Conservation (phyloP, 2,113 vertebrate species). For the Corynorhinus townsendii region DNA sequence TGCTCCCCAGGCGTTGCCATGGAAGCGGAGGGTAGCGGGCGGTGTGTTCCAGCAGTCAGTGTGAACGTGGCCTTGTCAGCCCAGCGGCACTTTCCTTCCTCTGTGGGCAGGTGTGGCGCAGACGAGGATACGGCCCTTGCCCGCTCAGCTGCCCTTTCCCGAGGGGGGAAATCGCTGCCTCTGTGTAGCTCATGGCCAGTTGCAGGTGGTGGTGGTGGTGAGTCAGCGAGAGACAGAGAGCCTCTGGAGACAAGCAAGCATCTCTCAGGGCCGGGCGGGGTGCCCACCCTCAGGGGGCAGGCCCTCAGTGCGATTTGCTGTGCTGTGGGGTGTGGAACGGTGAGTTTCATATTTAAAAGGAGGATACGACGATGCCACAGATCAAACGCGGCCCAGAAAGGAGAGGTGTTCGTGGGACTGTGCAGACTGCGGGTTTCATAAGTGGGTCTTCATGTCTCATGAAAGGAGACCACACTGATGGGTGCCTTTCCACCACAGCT, state of each 20-base stretch:
- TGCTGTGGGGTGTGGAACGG: not conserved
- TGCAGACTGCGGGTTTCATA: not conserved
- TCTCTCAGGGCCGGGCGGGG: not conserved
- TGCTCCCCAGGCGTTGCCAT: not conserved
- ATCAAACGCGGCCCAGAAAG: not conserved
- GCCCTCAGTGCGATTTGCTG: not conserved
- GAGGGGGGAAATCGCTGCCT: not conserved
- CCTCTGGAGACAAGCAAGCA: not conserved
- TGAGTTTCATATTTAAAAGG: not conserved
- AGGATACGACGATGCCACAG: not conserved
- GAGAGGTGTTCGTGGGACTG: not conserved
- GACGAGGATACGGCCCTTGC: not conserved
- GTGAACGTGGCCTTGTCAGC: not conserved
- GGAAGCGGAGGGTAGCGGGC: not conserved
- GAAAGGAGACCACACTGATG: not conserved
- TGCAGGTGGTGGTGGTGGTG: not conserved
- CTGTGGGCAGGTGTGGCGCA: not conserved
- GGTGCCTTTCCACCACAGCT: not conserved
- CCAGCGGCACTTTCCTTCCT: not conserved
- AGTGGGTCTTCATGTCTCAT: not conserved
- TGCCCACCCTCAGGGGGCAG: not conserved
- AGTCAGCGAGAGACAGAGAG: not conserved
- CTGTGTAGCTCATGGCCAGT: not conserved
- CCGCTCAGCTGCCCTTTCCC: conserved; percentile 35
- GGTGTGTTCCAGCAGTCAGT: not conserved